Percentiles rank a stretch among this genome's conserved stretches.
Evolutionary conservation across 92 coral and sea anemone species (phyloP).

Genomic region (Porites cylindrica): DNA sequence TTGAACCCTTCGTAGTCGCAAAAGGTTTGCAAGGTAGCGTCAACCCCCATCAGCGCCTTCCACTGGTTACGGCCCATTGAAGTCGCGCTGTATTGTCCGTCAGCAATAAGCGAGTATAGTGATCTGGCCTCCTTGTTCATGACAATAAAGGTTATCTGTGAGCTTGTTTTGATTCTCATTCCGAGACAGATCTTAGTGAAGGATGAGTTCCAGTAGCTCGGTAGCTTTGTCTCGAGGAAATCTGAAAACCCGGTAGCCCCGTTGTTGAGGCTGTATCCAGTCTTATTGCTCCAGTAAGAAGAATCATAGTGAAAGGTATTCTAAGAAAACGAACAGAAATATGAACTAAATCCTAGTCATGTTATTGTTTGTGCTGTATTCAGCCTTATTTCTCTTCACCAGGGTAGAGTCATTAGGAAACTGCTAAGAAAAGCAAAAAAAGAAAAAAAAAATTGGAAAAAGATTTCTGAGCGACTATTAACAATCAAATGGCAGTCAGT

Average conservation of each 20-base stretch:
- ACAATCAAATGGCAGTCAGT: too few species aligned
- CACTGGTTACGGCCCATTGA: slow-evolving; percentile 17
- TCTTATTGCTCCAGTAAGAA: slow-evolving; percentile 4
- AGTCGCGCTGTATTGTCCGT: background rate
- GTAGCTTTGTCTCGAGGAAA: slow-evolving; percentile 20
- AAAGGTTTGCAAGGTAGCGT: slow-evolving; percentile 40
- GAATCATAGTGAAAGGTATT: slow-evolving; percentile 6
- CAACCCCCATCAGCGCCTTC: slow-evolving; percentile 38
- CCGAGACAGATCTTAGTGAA: slow-evolving; percentile 32
- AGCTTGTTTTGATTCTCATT: slow-evolving; percentile 7
- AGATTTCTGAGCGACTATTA: too few species aligned
- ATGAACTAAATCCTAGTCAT: too few species aligned
- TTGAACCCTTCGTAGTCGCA: slow-evolving; percentile 46
- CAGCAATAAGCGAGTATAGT: background rate
- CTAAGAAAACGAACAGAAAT: background rate
- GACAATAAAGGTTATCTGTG: background rate
- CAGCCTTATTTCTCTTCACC: too few species aligned
- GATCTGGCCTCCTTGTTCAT: background rate
- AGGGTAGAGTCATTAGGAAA: too few species aligned
- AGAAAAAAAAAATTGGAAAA: too few species aligned
- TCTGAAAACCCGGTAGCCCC: slow-evolving; percentile 18
- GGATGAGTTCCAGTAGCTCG: slow-evolving; percentile 34
- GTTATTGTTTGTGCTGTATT: too few species aligned
- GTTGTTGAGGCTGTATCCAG: background rate
- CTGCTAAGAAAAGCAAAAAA: too few species aligned